Evolutionary conservation across 2,888 invertebrate genomes (phyloP), one percentile per base, ranked within the genome.

Genomic region (Clanis bilineata): DNA sequence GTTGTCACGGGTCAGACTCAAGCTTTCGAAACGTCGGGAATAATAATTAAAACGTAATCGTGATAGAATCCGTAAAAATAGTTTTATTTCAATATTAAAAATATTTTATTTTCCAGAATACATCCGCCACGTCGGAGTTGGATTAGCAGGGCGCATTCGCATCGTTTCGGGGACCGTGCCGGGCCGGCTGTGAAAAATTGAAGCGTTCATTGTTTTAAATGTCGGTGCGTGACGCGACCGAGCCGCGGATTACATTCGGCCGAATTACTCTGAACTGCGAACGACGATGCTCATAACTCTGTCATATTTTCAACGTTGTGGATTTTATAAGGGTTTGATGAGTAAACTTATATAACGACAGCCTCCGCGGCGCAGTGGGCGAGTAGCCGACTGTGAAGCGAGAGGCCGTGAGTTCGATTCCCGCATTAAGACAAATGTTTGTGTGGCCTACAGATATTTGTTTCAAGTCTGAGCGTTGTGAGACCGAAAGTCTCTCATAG

Each of bases 141-240:
- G 88, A 89, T 90, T 89, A 90, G 82, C 78, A 72, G 58, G 56
- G 65, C 67, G 76, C 72, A 77, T 73, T 71, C 72, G 71, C 64
- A 69, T 66, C 66, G 71, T 67, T 75, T 73, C 71, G 72, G 77
- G 76, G 78, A 77, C 70, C 76, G 70, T 66, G 64, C 77, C 76
- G 70, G 67, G 64, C 77, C 74, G 77, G 62, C 70, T 66, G 82
- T 88, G 90, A 90, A 90, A 90, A 90, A 90, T 91, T 90, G 88
- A 86, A 85, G 76, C 81, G 78, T 83, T 82, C 85, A 87, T 88
- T 88, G 88, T 90, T 90, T 90, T 88, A 85, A 90, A 90, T 88
- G 86, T 85, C 79, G 79, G 78, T 75, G 76, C 83, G 85, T 86
- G 86, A 85, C 83, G 79, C 59, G 67, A 61, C 58, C 57, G 62